These are phyloP conservation scores for Benitochromis conjunctus DNA, from an alignment of 2,113 vertebrate genomes.

Conservation along the genomic window DNA sequence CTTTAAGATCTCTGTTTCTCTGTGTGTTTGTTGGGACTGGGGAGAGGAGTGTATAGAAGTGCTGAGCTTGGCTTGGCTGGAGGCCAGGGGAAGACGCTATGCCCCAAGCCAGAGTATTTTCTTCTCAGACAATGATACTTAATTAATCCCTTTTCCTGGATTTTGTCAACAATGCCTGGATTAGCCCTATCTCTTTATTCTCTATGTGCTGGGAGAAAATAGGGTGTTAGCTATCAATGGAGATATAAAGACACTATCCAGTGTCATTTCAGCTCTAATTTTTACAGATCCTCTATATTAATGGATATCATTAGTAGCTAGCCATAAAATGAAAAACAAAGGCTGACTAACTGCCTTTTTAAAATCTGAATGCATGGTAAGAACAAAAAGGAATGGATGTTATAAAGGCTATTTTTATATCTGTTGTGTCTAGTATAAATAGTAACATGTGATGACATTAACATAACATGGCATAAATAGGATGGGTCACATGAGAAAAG, in stretches of 20 bases:
- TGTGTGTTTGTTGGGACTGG: slow-evolving; percentile 7
- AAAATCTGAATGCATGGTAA: background rate
- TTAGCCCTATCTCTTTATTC: slow-evolving; percentile 63
- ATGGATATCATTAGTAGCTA: slow-evolving; percentile 11
- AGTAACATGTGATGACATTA: background rate
- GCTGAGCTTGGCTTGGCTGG: slow-evolving; percentile 74
- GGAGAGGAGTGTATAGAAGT: slow-evolving; percentile 42
- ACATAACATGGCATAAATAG: slow-evolving; percentile 3
- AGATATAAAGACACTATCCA: slow-evolving; percentile 33
- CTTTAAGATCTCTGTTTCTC: slow-evolving; percentile 16
- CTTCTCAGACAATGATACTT: slow-evolving; percentile 72
- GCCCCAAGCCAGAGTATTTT: slow-evolving; percentile 59
- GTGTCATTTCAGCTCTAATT: slow-evolving; percentile 37
- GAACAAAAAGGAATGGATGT: background rate
- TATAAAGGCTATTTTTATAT: background rate
- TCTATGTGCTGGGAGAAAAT: slow-evolving; percentile 9
- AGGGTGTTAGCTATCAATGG: slow-evolving; percentile 33
- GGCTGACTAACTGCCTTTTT: background rate
- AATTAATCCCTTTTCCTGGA: slow-evolving; percentile 71
- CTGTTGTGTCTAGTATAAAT: background rate
- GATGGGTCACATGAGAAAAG: slow-evolving; percentile 26
- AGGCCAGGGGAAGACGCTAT: slow-evolving; percentile 54
- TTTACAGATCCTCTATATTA: slow-evolving; percentile 12
- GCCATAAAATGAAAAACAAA: background rate
- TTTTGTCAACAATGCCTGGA: slow-evolving; percentile 71